These are phyloP conservation scores for Brenthis ino DNA, from an alignment of 2,888 invertebrate genomes.

Conservation along the genomic window DNA sequence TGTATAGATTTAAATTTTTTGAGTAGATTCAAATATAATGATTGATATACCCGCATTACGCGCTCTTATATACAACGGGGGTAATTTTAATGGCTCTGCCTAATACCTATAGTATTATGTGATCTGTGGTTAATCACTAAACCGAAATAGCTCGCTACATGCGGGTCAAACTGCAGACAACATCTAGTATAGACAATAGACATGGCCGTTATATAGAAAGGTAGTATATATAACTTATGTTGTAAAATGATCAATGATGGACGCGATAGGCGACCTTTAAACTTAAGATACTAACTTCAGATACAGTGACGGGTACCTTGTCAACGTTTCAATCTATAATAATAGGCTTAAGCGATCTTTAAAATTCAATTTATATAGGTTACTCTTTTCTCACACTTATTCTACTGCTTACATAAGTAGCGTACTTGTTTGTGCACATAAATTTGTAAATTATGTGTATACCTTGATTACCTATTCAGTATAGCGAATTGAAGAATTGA, in stretches of 20 bases:
- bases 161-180: neutral
- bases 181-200: no score
- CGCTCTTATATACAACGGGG: no score
- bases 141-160: no score
- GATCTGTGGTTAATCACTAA: no score
- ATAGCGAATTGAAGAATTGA: conserved; percentile 25
- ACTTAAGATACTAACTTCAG: neutral
- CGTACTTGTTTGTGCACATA: conserved; percentile 45
- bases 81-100: no score
- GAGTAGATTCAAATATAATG: no score
- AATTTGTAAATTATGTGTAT: conserved; percentile 47
- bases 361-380: conserved; percentile 39
- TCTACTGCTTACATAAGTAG: conserved; percentile 33
- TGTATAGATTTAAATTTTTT: no score
- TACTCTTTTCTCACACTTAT: conserved; percentile 48
- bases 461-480: conserved; percentile 34
- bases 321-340: conserved; percentile 47
- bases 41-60: no score
- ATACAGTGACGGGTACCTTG: conserved; percentile 28
- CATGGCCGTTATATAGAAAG: neutral
- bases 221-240: conserved; percentile 4
- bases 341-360: conserved; percentile 35
- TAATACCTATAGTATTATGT: no score
- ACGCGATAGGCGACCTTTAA: conserved; percentile 25
- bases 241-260: conserved; percentile 20